Conservation (phyloP, 1,140 invertebrate species). For the Lineus longissimus region DNA sequence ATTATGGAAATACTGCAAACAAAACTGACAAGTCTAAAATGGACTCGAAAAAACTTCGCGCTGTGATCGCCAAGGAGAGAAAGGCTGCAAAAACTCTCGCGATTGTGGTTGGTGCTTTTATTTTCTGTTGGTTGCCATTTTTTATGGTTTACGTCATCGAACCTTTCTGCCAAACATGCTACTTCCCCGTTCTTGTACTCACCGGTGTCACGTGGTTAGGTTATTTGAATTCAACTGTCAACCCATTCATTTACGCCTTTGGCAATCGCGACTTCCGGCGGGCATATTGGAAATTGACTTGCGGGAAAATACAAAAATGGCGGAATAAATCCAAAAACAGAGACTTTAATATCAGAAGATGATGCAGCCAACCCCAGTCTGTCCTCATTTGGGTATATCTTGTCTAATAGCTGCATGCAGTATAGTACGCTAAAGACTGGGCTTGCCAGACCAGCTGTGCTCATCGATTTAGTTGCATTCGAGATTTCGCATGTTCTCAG, state of each 20-base stretch:
- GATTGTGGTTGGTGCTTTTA: conserved; percentile 83
- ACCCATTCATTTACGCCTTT: conserved; percentile 61
- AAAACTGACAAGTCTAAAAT: background rate
- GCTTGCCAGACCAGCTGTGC: too few species aligned
- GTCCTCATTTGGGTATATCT: too few species aligned
- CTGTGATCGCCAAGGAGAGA: conserved; percentile 59
- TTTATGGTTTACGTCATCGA: conserved; percentile 58
- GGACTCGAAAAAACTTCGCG: background rate
- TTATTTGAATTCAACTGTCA: conserved; percentile 86
- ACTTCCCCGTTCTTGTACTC: conserved; percentile 62
- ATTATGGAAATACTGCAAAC: too few species aligned
- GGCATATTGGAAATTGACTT: conserved; percentile 12
- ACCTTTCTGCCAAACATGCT: conserved; percentile 30
- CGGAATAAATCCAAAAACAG: background rate
- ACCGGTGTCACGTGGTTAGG: conserved; percentile 94
- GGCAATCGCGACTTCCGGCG: conserved; percentile 16
- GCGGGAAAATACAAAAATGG: background rate
- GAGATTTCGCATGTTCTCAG: too few species aligned
- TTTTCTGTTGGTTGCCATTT: conserved; percentile 85
- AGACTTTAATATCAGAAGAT: background rate
- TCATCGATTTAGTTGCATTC: too few species aligned
- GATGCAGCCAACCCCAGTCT: too few species aligned
- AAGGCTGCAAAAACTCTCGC: conserved; percentile 83
- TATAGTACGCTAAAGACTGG: too few species aligned
- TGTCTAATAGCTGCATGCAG: too few species aligned